Percentiles rank a stretch among this genome's conserved stretches.
Conservation (phyloP, 2,888 invertebrate species). For the Acholoe squamosa region DNA sequence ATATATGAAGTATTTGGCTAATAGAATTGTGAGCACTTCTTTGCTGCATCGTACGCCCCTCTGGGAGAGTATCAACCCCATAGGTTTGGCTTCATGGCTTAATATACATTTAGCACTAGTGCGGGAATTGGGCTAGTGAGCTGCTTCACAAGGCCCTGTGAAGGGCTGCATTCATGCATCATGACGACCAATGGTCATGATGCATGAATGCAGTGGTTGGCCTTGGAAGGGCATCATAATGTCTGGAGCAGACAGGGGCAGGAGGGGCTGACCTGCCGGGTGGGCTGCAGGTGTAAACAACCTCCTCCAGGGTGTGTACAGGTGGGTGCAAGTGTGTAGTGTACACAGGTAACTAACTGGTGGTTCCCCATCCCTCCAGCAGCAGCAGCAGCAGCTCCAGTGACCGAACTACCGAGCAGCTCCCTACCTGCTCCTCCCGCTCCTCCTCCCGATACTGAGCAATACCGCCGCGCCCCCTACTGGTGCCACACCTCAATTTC, state of each 20-base stretch:
- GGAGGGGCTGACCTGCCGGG: neutral
- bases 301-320: neutral
- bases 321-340: neutral
- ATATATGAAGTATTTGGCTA: too few species aligned
- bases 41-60: too few species aligned
- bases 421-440: neutral
- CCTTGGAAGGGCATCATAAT: neutral
- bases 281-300: neutral
- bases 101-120: too few species aligned
- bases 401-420: too few species aligned
- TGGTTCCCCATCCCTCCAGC: neutral
- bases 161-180: too few species aligned
- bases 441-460: neutral
- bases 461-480: neutral
- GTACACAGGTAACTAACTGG: neutral
- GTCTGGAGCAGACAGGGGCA: neutral
- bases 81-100: too few species aligned
- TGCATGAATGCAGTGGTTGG: neutral
- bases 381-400: neutral
- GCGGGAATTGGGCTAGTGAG: too few species aligned
- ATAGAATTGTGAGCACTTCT: too few species aligned
- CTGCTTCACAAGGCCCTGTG: too few species aligned
- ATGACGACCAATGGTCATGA: neutral
- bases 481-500: neutral
- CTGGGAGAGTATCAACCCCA: too few species aligned